A percentile compares a stretch with the other conserved stretches of the same genome.
Conservation (phyloP, 1,140 invertebrate species). For the Homalodisca vitripennis region DNA sequence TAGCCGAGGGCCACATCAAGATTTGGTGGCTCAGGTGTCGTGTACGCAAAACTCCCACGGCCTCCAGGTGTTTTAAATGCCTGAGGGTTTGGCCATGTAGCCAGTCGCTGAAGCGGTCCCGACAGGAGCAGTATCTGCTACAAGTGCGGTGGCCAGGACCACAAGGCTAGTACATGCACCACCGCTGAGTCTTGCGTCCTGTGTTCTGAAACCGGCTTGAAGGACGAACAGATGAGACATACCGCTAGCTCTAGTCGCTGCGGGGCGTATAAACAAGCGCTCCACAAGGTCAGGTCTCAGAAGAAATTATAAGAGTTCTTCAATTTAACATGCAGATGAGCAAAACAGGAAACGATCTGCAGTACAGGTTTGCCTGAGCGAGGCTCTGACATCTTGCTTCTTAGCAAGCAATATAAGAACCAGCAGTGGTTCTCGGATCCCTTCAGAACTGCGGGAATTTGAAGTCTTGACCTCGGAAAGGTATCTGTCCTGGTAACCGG, state of each 20-base stretch:
- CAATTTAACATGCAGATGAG: too few relatives aligned
- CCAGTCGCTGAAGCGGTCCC: neutral
- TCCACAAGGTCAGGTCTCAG: too few relatives aligned
- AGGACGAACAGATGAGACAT: neutral
- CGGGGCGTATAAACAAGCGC: too few relatives aligned
- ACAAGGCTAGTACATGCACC: too few relatives aligned
- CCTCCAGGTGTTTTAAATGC: neutral
- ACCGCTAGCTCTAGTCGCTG: too few relatives aligned
- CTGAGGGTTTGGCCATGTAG: neutral
- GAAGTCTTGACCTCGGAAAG: neutral
- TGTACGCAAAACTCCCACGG: neutral
- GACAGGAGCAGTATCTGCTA: too few relatives aligned
- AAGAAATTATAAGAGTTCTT: too few relatives aligned
- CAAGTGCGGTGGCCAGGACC: too few relatives aligned
- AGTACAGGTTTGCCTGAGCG: neutral
- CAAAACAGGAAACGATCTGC: neutral
- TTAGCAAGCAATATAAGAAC: neutral
- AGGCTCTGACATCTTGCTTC: neutral
- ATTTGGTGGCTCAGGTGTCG: too few relatives aligned
- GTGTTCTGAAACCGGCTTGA: neutral
- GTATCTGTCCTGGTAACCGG: too few relatives aligned
- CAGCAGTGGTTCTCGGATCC: slow-evolving; percentile 30
- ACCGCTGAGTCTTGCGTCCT: too few relatives aligned
- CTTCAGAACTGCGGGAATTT: neutral
- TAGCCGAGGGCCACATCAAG: too few relatives aligned